Evolutionary conservation across 2,113 vertebrate species (phyloP).

Genomic region (Chaetodon trifascialis): DNA sequence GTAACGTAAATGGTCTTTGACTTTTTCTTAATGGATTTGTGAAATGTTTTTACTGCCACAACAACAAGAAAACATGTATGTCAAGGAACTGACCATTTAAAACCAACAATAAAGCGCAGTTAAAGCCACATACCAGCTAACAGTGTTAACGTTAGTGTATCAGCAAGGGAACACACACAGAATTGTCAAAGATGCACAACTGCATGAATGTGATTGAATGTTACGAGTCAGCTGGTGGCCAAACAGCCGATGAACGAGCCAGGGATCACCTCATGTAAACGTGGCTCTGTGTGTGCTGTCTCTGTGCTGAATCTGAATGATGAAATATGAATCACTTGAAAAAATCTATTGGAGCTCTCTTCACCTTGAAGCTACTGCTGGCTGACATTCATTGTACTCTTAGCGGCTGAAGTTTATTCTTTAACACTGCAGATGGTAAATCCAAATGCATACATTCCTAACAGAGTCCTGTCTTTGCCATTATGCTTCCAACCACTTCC

Average conservation of each 20-base stretch:
- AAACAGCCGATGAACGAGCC: neutral
- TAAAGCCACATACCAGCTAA: slow-evolving; percentile 3
- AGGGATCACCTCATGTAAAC: neutral
- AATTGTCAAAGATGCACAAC: neutral
- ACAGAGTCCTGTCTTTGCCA: neutral
- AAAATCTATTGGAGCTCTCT: neutral
- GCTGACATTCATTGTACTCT: neutral
- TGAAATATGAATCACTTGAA: too few species aligned
- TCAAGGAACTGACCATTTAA: neutral
- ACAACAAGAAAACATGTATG: neutral
- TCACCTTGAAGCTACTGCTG: neutral
- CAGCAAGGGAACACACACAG: neutral
- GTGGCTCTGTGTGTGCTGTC: neutral
- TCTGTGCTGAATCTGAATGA: neutral
- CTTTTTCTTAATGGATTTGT: neutral
- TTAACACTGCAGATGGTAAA: neutral
- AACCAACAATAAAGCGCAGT: neutral
- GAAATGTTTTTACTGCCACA: neutral
- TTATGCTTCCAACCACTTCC: neutral
- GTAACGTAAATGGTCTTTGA: neutral
- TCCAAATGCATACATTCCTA: neutral
- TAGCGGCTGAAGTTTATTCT: neutral
- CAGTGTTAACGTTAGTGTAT: neutral
- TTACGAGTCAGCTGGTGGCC: neutral
- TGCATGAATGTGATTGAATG: neutral